Percentiles rank a stretch among this genome's conserved stretches.
These are phyloP conservation scores for Notolabrus celidotus DNA, from an alignment of 2,797 vertebrate genomes.

Conservation along the genomic window DNA sequence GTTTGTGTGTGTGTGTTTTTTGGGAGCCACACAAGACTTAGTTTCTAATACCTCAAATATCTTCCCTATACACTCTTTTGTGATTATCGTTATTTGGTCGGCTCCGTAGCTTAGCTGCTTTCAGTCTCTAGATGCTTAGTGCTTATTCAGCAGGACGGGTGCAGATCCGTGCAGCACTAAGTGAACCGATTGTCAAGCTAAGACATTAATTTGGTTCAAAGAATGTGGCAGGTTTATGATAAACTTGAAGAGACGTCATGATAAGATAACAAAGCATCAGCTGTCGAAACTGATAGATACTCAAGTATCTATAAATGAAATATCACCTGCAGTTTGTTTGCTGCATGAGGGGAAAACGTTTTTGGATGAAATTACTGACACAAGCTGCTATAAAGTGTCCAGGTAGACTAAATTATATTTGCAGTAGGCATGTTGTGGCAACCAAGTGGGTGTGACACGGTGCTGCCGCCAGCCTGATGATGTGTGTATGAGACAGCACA, in stretches of 20 bases:
- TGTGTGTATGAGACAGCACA: constrained; percentile 75
- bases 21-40: constrained; percentile 3
- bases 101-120: constrained; percentile 24
- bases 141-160: constrained; percentile 44
- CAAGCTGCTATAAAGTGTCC: constrained; percentile 14
- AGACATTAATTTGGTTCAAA: constrained; percentile 73
- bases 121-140: constrained; percentile 23
- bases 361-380: constrained; percentile 24
- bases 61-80: constrained; percentile 8
- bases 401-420: constrained; percentile 40
- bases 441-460: constrained; percentile 51
- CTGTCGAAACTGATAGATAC: constrained; percentile 22
- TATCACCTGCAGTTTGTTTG: constrained; percentile 3
- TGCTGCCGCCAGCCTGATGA: constrained; percentile 66
- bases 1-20: constrained; percentile 20
- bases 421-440: constrained; percentile 39
- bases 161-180: constrained; percentile 36
- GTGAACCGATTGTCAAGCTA: constrained; percentile 63
- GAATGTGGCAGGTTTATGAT: constrained; percentile 40
- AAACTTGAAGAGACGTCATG: constrained; percentile 35
- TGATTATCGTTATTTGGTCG: constrained; percentile 33
- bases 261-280: constrained; percentile 33
- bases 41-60: neutral
- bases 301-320: neutral
- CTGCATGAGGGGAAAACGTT: neutral